Evolutionary conservation across 2,113 vertebrate species (phyloP).

Genomic region (Balaenoptera acutorostrata): DNA sequence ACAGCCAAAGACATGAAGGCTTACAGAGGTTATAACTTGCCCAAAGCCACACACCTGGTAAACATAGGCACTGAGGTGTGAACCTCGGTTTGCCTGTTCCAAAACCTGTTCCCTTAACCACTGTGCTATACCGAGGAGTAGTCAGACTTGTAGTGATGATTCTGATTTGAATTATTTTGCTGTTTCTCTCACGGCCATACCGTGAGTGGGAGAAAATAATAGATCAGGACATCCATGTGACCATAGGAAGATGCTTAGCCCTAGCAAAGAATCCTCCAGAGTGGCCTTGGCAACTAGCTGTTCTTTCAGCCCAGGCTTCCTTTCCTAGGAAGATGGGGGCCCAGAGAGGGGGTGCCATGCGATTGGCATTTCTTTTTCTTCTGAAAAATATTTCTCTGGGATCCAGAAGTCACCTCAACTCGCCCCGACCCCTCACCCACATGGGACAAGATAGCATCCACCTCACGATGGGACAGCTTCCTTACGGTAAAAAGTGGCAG

Average conservation of each 20-base stretch:
- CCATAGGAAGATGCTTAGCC: not conserved
- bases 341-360: not conserved
- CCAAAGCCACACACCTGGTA: not conserved
- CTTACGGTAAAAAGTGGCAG: conserved; percentile 27
- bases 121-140: not conserved
- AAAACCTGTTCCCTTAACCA: not conserved
- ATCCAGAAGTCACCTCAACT: conserved; percentile 22
- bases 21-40: not conserved
- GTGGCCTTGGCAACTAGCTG: not conserved
- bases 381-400: not conserved
- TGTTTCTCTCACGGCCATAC: not conserved
- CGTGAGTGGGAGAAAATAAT: not conserved
- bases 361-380: not conserved
- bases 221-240: not conserved
- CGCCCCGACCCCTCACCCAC: not conserved
- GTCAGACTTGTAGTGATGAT: not conserved
- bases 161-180: conserved; percentile 16
- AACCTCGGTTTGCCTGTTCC: not conserved
- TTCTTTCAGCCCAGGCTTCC: not conserved
- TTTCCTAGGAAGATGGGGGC: not conserved
- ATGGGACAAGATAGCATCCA: not conserved
- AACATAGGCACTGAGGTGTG: not conserved
- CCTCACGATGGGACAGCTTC: not conserved
- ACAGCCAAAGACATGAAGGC: not conserved
- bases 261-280: not conserved